These are phyloP conservation scores for Centropyge bicolor DNA, from an alignment of 2,797 vertebrate genomes.

Conservation along the genomic window DNA sequence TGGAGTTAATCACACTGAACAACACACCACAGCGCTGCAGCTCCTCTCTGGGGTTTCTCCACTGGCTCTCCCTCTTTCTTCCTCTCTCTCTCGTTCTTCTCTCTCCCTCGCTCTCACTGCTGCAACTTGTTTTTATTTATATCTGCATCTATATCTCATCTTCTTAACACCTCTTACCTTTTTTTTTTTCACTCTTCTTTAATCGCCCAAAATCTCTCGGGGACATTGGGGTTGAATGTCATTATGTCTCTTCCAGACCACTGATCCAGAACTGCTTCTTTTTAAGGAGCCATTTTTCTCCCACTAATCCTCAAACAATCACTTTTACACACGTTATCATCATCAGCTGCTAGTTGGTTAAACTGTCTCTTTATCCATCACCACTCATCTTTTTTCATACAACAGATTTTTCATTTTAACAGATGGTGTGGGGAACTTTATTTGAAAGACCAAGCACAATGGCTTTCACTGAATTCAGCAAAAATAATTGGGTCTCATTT, in stretches of 20 bases:
- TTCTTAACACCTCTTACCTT: slow-evolving; percentile 19
- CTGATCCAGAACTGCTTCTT: neutral
- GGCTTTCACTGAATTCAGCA: neutral
- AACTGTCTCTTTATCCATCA: slow-evolving; percentile 1
- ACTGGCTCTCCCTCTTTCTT: slow-evolving; percentile 27
- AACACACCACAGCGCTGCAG: slow-evolving; percentile 23
- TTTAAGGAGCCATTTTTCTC: slow-evolving; percentile 3
- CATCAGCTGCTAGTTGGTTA: neutral
- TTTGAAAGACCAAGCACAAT: neutral
- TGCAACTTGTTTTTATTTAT: slow-evolving; percentile 59
- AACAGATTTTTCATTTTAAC: neutral
- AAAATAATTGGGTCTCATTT: neutral
- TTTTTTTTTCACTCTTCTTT: slow-evolving; percentile 8
- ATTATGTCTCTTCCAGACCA: slow-evolving; percentile 30
- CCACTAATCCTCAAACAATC: slow-evolving; percentile 16
- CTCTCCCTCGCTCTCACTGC: neutral
- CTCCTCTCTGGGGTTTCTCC: slow-evolving; percentile 48
- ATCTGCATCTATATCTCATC: slow-evolving; percentile 23
- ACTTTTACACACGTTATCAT: neutral
- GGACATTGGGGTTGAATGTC: slow-evolving; percentile 19
- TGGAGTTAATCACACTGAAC: slow-evolving; percentile 61
- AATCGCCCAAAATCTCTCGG: slow-evolving; percentile 31
- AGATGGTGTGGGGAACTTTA: neutral
- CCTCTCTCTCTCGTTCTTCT: slow-evolving; percentile 6
- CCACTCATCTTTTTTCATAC: neutral